Evolutionary conservation across 2,113 vertebrate genomes (phyloP), one percentile per base, ranked within the genome.

Genomic region (Ariopsis seemanni): DNA sequence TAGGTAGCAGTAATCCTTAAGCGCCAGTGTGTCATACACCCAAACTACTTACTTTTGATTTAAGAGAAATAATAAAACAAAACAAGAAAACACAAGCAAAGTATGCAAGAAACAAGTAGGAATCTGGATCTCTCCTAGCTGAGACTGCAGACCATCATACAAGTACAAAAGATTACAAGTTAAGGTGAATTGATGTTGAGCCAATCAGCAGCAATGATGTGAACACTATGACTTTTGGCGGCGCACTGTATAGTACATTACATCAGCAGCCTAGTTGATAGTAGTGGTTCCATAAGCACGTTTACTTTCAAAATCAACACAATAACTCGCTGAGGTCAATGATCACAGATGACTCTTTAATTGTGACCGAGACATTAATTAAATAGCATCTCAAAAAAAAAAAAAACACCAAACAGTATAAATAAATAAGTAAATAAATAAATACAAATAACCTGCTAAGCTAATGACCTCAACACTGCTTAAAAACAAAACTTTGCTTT

Each of bases 141-240:
- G 25, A 57, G 12, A 55, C 0, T n/a, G 7, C 11, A 57, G 58
- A 11, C 55, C 27, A 50, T 69, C 48, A 50, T 53, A 83, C 7
- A 69, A 14, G 18, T 62, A 50, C 34, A 50, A 62, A 30, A 27
- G 17, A n/a, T 74, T n/a, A 60, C 50, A 10, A 62, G 55, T 71
- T 82, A 72, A 30, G 80, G 63, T 7, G 53, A 22, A 20, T 25
- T 80, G 30, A 52, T n/a, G 25, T 25, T 86, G 69, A 11, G 34
- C 42, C 20, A 14, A 27, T 88, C 20, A 88, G 69, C 86, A 84
- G 57, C 79, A 83, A 79, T 72, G 20, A 85, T 86, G 87, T 90
- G 88, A 90, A 88, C 74, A 87, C 30, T 15, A 84, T 17, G 86
- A 85, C 17, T 86, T 75, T 67, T 62, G 60, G 83, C 60, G 62